Base-by-base conservation (phyloP, 2,888 invertebrate species). In the Diaprepes abbreviatus region DNA sequence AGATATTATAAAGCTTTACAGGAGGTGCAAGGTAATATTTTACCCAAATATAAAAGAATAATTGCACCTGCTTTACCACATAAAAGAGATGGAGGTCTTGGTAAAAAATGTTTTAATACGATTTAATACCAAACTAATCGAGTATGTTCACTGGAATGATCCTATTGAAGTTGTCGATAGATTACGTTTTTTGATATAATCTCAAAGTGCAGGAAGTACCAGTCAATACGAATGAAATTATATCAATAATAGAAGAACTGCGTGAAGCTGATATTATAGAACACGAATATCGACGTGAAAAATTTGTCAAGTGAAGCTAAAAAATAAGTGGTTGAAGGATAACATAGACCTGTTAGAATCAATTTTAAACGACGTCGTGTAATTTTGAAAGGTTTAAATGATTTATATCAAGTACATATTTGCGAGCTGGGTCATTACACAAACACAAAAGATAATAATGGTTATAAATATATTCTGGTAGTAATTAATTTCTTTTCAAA, bases 401-500 rank as follows among this genome's bases (percentile, higher is more conserved):
- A n/a, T n/a, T n/a, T n/a, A n/a, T n/a, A n/a, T n/a, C n/a, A n/a
- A n/a, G n/a, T n/a, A n/a, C n/a, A n/a, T n/a, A 75, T 84, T 10
- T 82, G 79, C 16, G 79, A 80, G 62, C 79, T 82, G 79, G 67
- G 63, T 24, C 62, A 72, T 3, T 79, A 77, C 24, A 24, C 5
- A 4, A 24, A 24, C 24, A 24, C n/a, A n/a, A 69, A 66, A 24
- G 54, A 70, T 31, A 82, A 81, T 67, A 79, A 77, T 40, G 77
- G 76, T 7, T 78, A 72, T 65, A 78, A 77, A 66, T 81, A 77
- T 66, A 65, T 82, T 28, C 66, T 82, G 38, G 78, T 79, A 6
- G 74, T 81, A 12, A 83, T 81, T 36, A 79, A 82, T 72, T 75
- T 74, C 16, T 82, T 81, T 73, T 80, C 80, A 1, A 83, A 83